These are phyloP conservation scores for Cantharis rustica DNA, from an alignment of 2,888 invertebrate species.

Conservation along the genomic window DNA sequence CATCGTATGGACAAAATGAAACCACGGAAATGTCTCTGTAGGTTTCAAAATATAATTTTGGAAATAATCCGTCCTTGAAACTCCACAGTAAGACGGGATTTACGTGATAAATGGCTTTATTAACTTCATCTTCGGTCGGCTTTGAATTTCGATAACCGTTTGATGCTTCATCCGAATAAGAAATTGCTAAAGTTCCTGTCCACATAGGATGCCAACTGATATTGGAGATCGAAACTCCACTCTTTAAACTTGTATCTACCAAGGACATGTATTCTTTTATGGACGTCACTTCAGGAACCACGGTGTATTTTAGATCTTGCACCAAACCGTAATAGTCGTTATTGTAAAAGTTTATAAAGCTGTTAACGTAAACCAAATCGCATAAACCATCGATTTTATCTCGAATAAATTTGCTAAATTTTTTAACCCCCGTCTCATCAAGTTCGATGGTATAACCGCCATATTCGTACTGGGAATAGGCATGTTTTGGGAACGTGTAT, in stretches of 20 bases:
- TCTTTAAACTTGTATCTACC: constrained; percentile 64
- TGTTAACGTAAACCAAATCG: constrained; percentile 49
- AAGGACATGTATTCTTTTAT: constrained; percentile 67
- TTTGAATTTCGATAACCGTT: constrained; percentile 56
- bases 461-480: constrained; percentile 69
- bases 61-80: constrained; percentile 69
- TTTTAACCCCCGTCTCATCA: constrained; percentile 44
- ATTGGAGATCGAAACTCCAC: constrained; percentile 68
- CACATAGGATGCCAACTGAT: constrained; percentile 73
- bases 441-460: constrained; percentile 37
- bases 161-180: constrained; percentile 66
- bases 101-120: constrained; percentile 61
- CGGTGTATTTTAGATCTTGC: constrained; percentile 27
- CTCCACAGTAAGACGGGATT: constrained; percentile 78
- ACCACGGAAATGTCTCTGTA: constrained; percentile 68
- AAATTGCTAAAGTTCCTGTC: constrained; percentile 69
- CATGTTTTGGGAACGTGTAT: constrained; percentile 69
- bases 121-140: constrained; percentile 46
- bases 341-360: constrained; percentile 63
- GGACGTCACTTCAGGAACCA: constrained; percentile 48
- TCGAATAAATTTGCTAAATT: constrained; percentile 45
- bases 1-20: constrained; percentile 71
- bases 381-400: constrained; percentile 41
- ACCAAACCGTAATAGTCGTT: constrained; percentile 65
- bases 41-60: constrained; percentile 71